Evolutionary conservation across 2,113 vertebrate genomes (phyloP).

Genomic region (Rhegmatorhina hoffmannsi): DNA sequence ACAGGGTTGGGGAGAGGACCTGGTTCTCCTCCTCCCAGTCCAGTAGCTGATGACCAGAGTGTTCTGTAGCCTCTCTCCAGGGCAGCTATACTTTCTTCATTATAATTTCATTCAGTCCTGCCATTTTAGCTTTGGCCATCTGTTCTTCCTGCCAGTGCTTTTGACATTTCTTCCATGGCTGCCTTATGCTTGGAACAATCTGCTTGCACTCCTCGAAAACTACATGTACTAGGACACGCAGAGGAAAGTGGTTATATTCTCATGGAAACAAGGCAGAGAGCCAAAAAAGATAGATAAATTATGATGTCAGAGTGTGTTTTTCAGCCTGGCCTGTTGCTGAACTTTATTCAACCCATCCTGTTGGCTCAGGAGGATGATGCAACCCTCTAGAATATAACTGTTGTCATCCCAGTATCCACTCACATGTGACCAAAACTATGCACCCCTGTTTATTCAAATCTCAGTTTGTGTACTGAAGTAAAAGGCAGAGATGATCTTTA

Average conservation of each 20-base stretch:
- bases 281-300: background rate
- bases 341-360: background rate
- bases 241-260: background rate
- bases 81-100: background rate
- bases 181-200: background rate
- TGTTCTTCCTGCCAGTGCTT: background rate
- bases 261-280: background rate
- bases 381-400: background rate
- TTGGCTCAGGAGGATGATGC: background rate
- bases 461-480: background rate
- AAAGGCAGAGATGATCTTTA: background rate
- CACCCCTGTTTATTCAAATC: background rate
- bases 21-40: background rate
- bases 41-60: background rate
- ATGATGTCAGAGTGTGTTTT: background rate
- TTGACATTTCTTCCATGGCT: background rate
- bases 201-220: background rate
- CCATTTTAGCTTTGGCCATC: background rate
- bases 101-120: background rate
- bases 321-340: background rate
- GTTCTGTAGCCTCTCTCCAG: background rate
- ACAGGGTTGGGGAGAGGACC: background rate
- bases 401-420: background rate
- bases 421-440: background rate
- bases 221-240: background rate